A percentile compares a stretch with the other conserved stretches of the same genome.
phyloP scores from a whole-genome alignment of 2,113 vertebrate species.

The Ageneiosus marmoratus region DNA sequence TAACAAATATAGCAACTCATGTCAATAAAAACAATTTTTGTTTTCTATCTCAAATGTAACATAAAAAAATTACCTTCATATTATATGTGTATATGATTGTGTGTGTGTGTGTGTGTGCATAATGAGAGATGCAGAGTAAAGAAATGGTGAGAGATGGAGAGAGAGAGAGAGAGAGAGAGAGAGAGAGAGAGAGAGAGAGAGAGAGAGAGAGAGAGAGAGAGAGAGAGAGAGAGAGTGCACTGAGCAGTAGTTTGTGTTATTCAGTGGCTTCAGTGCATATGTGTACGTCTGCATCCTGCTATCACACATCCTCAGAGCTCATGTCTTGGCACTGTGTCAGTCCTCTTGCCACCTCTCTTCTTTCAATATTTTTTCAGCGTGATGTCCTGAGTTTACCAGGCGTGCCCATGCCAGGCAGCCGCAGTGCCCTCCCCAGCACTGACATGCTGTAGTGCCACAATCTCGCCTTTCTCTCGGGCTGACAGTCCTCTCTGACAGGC shows the following conservation, averaged over 20 bases:
- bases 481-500: constrained; percentile 90
- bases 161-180: background rate
- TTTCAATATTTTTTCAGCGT: constrained; percentile 64
- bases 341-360: constrained; percentile 41
- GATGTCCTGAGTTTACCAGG: constrained; percentile 78
- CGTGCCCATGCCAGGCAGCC: constrained; percentile 91
- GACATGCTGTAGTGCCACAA: constrained; percentile 79
- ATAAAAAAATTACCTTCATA: background rate
- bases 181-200: too few species aligned
- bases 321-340: constrained; percentile 64
- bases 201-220: too few species aligned
- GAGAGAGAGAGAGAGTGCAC: background rate
- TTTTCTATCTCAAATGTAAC: background rate
- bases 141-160: background rate
- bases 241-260: constrained; percentile 9
- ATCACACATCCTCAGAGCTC: constrained; percentile 54
- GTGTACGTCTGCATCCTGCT: constrained; percentile 47
- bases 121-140: background rate
- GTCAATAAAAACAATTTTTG: background rate
- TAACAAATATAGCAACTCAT: background rate
- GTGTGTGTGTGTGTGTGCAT: background rate
- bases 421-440: constrained; percentile 86
- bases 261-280: constrained; percentile 52
- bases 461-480: constrained; percentile 43
- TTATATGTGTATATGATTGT: background rate